phyloP scores from a whole-genome alignment of 2,888 invertebrate genomes.

The Amblyteles armatorius region DNA sequence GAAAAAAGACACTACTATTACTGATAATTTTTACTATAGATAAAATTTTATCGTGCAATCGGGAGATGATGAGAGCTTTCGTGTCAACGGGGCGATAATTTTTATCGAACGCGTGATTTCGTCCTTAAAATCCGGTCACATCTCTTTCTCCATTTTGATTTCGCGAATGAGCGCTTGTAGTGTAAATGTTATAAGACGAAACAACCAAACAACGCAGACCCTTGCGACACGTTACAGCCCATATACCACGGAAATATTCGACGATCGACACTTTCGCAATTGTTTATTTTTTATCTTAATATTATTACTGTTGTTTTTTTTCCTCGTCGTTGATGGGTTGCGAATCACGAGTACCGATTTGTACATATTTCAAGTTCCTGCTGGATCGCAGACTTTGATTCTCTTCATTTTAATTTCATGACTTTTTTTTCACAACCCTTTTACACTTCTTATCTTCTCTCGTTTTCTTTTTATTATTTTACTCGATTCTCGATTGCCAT shows the following conservation, averaged over 20 bases:
- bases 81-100: slow-evolving; percentile 47
- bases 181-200: slow-evolving; percentile 47
- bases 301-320: slow-evolving; percentile 28
- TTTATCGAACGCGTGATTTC: slow-evolving; percentile 12
- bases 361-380: slow-evolving; percentile 62
- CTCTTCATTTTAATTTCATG: slow-evolving; percentile 26
- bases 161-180: slow-evolving; percentile 29
- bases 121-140: slow-evolving; percentile 14
- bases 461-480: slow-evolving; percentile 9
- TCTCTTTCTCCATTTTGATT: slow-evolving; percentile 13
- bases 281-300: slow-evolving; percentile 46
- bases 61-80: slow-evolving; percentile 61
- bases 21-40: slow-evolving; percentile 77
- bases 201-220: slow-evolving; percentile 46
- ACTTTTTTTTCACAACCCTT: slow-evolving; percentile 15
- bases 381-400: slow-evolving; percentile 49
- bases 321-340: slow-evolving; percentile 16
- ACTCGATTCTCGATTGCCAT: slow-evolving; percentile 58
- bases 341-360: slow-evolving; percentile 43
- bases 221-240: slow-evolving; percentile 12
- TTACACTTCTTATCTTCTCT: not conserved
- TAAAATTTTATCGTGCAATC: slow-evolving; percentile 72
- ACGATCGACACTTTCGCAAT: slow-evolving; percentile 43
- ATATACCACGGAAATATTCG: slow-evolving; percentile 17
- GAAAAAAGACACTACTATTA: slow-evolving; percentile 77